phyloP scores from a whole-genome alignment of 92 coral and sea anemone genomes.

The Galaxea fascicularis region DNA sequence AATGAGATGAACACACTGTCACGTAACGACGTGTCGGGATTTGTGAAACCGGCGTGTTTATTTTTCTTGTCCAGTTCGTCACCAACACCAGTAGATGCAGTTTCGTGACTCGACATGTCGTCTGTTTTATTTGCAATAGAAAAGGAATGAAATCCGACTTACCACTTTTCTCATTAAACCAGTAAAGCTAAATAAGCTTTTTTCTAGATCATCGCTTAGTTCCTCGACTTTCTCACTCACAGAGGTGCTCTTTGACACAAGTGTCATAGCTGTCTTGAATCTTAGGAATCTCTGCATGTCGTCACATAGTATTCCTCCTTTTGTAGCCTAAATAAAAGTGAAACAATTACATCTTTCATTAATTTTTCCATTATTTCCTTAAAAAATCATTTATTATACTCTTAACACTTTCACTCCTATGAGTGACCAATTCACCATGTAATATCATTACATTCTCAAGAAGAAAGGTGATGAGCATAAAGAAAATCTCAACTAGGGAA shows the following conservation, averaged over 20 bases:
- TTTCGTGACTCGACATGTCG: not conserved
- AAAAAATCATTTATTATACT: no score
- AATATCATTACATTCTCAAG: no score
- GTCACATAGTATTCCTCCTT: slow-evolving; percentile 22
- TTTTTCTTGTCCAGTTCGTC: no score
- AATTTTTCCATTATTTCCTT: not conserved
- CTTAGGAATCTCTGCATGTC: slow-evolving; percentile 17
- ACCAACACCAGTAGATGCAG: not conserved
- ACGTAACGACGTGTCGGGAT: no score
- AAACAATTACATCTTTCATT: not conserved
- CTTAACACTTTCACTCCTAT: no score
- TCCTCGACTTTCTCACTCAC: not conserved
- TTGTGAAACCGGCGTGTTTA: not conserved
- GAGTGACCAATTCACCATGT: no score
- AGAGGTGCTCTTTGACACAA: not conserved
- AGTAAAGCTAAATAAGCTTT: not conserved
- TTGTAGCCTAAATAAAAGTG: slow-evolving; percentile 9
- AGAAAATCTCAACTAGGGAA: no score
- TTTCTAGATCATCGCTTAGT: not conserved
- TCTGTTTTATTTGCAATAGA: not conserved
- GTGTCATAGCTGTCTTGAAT: slow-evolving; percentile 7
- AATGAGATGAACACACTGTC: not conserved
- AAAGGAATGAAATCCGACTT: not conserved
- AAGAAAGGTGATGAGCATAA: no score
- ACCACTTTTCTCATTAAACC: slow-evolving; percentile 31